These are phyloP conservation scores for Axinella damicornis DNA, from an alignment of 37 sponge, comb jelly and placozoan species.

Conservation along the genomic window DNA sequence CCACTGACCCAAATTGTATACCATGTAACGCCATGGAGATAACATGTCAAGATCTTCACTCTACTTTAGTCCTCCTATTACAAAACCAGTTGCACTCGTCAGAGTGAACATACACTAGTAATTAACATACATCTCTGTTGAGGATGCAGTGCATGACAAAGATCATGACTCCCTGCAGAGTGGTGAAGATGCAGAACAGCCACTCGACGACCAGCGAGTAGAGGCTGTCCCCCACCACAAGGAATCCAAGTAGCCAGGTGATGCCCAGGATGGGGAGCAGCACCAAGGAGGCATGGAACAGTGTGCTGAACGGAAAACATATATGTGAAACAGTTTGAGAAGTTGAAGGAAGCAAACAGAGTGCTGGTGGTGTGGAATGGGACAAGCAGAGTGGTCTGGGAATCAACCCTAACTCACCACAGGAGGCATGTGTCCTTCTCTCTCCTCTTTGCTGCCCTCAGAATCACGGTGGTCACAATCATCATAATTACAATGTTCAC, in stretches of 20 bases:
- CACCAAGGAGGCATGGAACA: slow-evolving; percentile 60
- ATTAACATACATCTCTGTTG: slow-evolving; percentile 74
- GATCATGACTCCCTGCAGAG: slow-evolving; percentile 77
- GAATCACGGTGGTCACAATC: slow-evolving; percentile 27
- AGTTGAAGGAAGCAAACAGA: background rate
- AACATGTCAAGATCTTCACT: too few species aligned
- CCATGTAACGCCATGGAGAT: too few species aligned
- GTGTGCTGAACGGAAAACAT: slow-evolving; percentile 19
- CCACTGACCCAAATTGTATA: too few species aligned
- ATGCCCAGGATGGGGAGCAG: slow-evolving; percentile 77
- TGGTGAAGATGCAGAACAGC: slow-evolving; percentile 71
- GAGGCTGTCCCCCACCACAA: slow-evolving; percentile 49
- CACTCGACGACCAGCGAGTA: slow-evolving; percentile 49
- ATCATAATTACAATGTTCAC: slow-evolving; percentile 54
- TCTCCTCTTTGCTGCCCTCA: slow-evolving; percentile 43
- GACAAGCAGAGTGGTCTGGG: slow-evolving; percentile 1
- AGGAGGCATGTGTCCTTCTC: slow-evolving; percentile 30
- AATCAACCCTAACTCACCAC: slow-evolving; percentile 6
- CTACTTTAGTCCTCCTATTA: too few species aligned
- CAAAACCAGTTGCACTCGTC: too few species aligned
- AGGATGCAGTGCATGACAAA: slow-evolving; percentile 80
- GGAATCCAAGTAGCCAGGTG: slow-evolving; percentile 76
- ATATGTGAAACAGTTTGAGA: too few species aligned
- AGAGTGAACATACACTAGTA: too few species aligned
- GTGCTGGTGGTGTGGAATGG: background rate